Percentiles rank a stretch among this genome's conserved stretches.
Evolutionary conservation across 2,888 invertebrate genomes (phyloP).

Genomic region (Pemphredon lugubris): DNA sequence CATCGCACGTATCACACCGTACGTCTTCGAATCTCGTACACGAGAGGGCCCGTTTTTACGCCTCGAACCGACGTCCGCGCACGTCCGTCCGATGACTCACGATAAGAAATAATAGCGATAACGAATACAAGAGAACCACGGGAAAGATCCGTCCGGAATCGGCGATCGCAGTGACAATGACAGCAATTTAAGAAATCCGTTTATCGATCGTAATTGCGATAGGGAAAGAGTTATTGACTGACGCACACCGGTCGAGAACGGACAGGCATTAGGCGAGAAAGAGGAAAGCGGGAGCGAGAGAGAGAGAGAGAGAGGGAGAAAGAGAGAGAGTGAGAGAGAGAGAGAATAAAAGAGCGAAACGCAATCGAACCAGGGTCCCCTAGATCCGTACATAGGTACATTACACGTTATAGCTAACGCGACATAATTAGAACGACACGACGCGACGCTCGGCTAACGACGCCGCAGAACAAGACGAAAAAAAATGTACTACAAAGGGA

Average conservation of each 20-base stretch:
- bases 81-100: conserved; percentile 33
- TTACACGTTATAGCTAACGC: conserved; percentile 5
- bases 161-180: conserved; percentile 68
- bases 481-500: not conserved
- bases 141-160: conserved; percentile 55
- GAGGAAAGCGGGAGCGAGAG: no score
- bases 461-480: conserved; percentile 21
- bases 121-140: not conserved
- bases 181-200: conserved; percentile 40
- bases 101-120: not conserved
- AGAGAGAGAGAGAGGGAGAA: conserved; percentile 9
- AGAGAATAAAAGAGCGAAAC: conserved; percentile 2
- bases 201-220: not conserved
- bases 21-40: conserved; percentile 50
- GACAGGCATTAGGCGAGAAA: conserved; percentile 21
- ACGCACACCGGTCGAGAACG: conserved; percentile 19
- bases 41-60: conserved; percentile 8
- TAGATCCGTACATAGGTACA: not conserved
- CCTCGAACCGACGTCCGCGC: conserved; percentile 29
- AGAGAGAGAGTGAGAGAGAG: not conserved
- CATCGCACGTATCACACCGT: conserved; percentile 64
- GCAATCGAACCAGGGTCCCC: not conserved
- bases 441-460: conserved; percentile 29
- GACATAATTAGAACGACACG: conserved; percentile 31
- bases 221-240: conserved; percentile 5